Base-by-base conservation (phyloP, 1,140 invertebrate genomes). In the Caligus rogercresseyi region DNA sequence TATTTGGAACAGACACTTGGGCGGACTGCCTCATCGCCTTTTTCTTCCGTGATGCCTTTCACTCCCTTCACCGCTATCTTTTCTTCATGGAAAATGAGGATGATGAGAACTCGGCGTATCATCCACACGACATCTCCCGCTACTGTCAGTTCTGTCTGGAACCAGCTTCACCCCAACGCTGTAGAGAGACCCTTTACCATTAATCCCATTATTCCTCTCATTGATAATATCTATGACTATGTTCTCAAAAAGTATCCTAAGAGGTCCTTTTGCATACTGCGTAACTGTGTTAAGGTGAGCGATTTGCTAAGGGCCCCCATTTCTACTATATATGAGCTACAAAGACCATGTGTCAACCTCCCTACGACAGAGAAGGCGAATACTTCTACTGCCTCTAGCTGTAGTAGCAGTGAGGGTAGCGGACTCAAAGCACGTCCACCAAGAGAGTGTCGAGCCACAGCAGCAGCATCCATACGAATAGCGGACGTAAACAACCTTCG, bases 1-100 rank as follows among this genome's bases (percentile, higher is more conserved):
- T 63, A 20, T 63, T 63, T 63, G 61, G 61, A n/a, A 63, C 61
- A 15, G 61, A 63, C 52, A 63, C 61, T 11, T 63, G 61, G 61
- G 61, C 61, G 14, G 61, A 63, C 31, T 63, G 61, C 20, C 25
- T 63, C 13, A 53, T 63, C 25, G 61, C 61, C 31, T 25, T 63
- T 25, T 63, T 63, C 61, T 63, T 63, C 24, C 16, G 53, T 3
- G 61, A 63, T 25, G 61, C 61, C 2, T 63, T 63, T 25, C 61
- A 63, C 24, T 23, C 18, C 25, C 24, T 63, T 3, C 61, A 63
- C 21, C 21, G 61, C 2, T 61, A 61, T 21, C 21, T 63, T 14
- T 63, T 24, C 19, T 63, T 63, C 25, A 56, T 63, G 52, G 52
- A 54, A 25, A 26, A 54, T 24, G 61, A 55, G 14, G 54, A 63